Percentiles rank a stretch among this genome's conserved stretches.
These are phyloP conservation scores for Amniataba percoides DNA, from an alignment of 2,797 vertebrate species.

Conservation along the genomic window DNA sequence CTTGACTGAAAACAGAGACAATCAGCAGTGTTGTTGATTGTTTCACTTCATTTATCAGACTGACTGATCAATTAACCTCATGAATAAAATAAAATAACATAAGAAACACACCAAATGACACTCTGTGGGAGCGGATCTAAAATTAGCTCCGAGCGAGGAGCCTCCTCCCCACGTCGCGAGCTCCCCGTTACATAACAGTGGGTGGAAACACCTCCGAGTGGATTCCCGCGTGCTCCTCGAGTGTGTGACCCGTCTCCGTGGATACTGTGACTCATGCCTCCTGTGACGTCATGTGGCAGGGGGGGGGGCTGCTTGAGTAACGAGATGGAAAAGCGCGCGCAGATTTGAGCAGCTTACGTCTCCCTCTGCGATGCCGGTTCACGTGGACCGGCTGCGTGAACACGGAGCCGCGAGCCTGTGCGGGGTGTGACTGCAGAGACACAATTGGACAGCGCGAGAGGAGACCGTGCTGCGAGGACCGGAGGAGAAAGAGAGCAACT, in stretches of 20 bases:
- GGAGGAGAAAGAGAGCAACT: neutral
- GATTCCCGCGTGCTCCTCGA: slow-evolving; percentile 42
- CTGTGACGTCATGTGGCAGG: slow-evolving; percentile 33
- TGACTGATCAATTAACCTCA: neutral
- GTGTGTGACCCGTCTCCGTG: slow-evolving; percentile 36
- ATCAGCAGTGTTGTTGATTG: neutral
- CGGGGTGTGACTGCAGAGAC: slow-evolving; percentile 40
- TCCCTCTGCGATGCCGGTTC: slow-evolving; percentile 40
- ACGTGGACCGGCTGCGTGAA: slow-evolving; percentile 69
- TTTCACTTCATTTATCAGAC: neutral
- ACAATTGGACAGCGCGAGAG: slow-evolving; percentile 14
- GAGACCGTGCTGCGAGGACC: slow-evolving; percentile 19
- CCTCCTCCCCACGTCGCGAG: no score
- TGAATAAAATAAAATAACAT: no score
- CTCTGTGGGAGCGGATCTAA: neutral
- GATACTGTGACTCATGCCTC: slow-evolving; percentile 52
- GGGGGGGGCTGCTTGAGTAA: neutral
- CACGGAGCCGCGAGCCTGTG: slow-evolving; percentile 22
- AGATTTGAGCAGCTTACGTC: slow-evolving; percentile 50
- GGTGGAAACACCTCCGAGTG: slow-evolving; percentile 47
- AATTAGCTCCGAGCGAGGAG: neutral
- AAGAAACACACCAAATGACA: neutral
- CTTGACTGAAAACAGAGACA: neutral
- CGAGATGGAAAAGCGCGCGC: slow-evolving; percentile 69
- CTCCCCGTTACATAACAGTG: slow-evolving; percentile 34